Base-by-base conservation (phyloP, 2,113 vertebrate species). In the Podilymbus podiceps region DNA sequence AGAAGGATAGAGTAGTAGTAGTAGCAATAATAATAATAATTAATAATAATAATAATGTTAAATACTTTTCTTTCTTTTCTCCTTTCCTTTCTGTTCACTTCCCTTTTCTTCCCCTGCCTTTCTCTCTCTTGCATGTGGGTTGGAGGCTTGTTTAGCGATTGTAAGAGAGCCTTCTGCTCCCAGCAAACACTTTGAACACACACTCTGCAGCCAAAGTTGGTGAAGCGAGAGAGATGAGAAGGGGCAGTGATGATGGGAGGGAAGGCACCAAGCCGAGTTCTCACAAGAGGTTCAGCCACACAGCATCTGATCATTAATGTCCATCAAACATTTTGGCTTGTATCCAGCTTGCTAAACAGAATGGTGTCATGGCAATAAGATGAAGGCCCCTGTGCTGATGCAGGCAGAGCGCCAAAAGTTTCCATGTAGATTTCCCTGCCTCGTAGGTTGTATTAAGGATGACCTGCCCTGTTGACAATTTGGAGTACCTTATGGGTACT, bases 201-300 rank as follows among this genome's bases (percentile, higher is more conserved):
- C 7, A 74, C 44, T 79, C 75, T 89, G 31, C 22, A 96, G 67
- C 85, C 83, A 87, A 96, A 91, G 69, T 17, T 92, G 90, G 46
- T 95, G 78, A 97, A 97, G 72, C 21, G 9, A 97, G 92, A 94
- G 73, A 95, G 87, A 97, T 95, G 91, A 97, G 95, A 97, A 95
- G 84, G 64, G 72, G 72, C 85, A 97, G 12, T 85, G 93, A 92
- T 85, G 83, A 97, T 91, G 80, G 69, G 72, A 97, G 87, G 62
- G 74, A 87, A 96, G 81, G 94, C 53, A 96, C 27, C 69, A 93
- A 95, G 83, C 84, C 35, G 66, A 82, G 87, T 80, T 87, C 85
- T 95, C 69, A 67, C 71, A 95, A 97, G 90, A 96, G 80, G 78
- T 78, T 94, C 53, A 90, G 82, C n/a, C 90, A 91, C 89, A 90